These are phyloP conservation scores for Ia io DNA, from an alignment of 2,113 vertebrate genomes.

Conservation along the genomic window DNA sequence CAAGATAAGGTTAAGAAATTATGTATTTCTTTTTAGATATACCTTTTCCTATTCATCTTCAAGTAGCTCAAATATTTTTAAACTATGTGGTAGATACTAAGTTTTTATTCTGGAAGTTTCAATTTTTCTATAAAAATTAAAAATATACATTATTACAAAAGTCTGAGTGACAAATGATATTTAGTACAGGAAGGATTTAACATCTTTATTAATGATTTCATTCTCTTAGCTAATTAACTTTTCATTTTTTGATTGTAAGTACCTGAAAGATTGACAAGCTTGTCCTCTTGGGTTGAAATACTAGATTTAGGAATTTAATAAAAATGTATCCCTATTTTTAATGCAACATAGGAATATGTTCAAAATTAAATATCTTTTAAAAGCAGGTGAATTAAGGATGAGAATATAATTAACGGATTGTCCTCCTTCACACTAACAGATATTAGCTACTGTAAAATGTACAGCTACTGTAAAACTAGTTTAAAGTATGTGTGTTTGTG, in stretches of 20 bases:
- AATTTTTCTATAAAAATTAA: background rate
- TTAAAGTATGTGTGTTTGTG: background rate
- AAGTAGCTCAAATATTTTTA: background rate
- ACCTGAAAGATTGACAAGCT: background rate
- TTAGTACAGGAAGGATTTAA: background rate
- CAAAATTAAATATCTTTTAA: slow-evolving; percentile 38
- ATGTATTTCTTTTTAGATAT: background rate
- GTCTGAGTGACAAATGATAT: background rate
- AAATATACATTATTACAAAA: background rate
- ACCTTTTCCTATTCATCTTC: background rate
- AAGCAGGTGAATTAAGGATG: background rate
- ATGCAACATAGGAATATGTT: background rate
- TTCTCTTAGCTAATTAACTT: slow-evolving; percentile 36
- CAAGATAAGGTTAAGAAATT: background rate
- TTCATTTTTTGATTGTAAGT: background rate
- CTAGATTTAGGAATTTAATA: slow-evolving; percentile 26
- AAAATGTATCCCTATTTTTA: background rate
- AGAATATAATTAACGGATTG: background rate
- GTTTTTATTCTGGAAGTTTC: background rate
- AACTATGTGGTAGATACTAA: background rate
- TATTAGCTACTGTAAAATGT: background rate
- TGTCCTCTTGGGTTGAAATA: background rate
- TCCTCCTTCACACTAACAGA: background rate
- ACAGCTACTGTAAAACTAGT: background rate
- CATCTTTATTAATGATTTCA: slow-evolving; percentile 35